These are phyloP conservation scores for Calliopum simillimum DNA, from an alignment of 2,888 invertebrate genomes.

Conservation along the genomic window DNA sequence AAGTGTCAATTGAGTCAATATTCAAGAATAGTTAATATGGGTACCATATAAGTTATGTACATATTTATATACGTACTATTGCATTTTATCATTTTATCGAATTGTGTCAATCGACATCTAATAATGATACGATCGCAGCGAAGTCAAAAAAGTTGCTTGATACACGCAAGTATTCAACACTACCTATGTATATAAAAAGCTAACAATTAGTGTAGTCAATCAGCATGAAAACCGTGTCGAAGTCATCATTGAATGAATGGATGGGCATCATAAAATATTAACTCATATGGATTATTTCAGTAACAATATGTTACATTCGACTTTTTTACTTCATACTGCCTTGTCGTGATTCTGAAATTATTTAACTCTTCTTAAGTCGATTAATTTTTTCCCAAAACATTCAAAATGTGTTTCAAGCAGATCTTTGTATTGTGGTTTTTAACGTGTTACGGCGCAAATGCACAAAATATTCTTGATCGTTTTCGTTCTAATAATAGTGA, in stretches of 20 bases:
- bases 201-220: slow-evolving; percentile 62
- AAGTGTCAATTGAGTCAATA: too few species aligned
- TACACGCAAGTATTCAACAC: background rate
- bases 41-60: too few species aligned
- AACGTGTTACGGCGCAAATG: background rate
- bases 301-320: background rate
- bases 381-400: background rate
- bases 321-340: too few species aligned
- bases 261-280: background rate
- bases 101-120: slow-evolving; percentile 20
- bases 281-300: background rate
- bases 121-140: slow-evolving; percentile 16
- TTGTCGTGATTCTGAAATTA: too few species aligned
- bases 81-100: background rate
- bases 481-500: slow-evolving; percentile 51
- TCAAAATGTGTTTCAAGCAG: background rate
- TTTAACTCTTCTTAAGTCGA: too few species aligned
- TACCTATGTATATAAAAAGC: slow-evolving; percentile 23
- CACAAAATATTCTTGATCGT: slow-evolving; percentile 59
- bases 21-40: too few species aligned
- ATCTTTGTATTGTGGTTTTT: background rate
- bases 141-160: background rate
- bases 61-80: too few species aligned
- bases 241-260: slow-evolving; percentile 47
- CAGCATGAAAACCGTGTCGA: slow-evolving; percentile 65